Evolutionary conservation across 1,140 invertebrate genomes (phyloP).

Genomic region (Parasteatoda tepidariorum): DNA sequence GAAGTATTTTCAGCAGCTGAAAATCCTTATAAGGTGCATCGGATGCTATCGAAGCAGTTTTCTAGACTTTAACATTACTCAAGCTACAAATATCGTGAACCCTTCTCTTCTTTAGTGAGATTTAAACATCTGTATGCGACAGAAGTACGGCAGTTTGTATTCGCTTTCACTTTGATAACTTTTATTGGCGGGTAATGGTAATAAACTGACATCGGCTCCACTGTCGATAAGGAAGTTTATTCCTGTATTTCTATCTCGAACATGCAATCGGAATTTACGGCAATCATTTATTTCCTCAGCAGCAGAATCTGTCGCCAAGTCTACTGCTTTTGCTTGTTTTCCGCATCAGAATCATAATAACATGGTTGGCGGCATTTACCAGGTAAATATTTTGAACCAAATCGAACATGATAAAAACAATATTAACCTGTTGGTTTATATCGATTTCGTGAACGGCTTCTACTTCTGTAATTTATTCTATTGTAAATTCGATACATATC

Average conservation of each 20-base stretch:
- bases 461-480: background rate
- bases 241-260: background rate
- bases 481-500: background rate
- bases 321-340: background rate
- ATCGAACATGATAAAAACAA: background rate
- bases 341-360: background rate
- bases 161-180: too few species aligned
- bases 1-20: too few species aligned
- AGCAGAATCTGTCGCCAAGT: conserved; percentile 1
- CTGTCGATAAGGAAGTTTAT: conserved; percentile 19
- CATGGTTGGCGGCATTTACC: background rate
- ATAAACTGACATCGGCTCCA: background rate
- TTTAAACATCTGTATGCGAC: too few species aligned
- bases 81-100: too few species aligned
- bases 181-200: too few species aligned
- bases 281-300: background rate
- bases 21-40: too few species aligned
- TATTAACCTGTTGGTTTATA: background rate
- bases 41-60: too few species aligned
- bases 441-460: background rate
- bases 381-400: background rate
- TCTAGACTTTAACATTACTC: too few species aligned
- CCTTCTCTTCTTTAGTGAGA: too few species aligned
- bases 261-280: conserved; percentile 35
- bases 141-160: too few species aligned